A percentile compares a stretch with the other conserved stretches of the same genome.
These are phyloP conservation scores for Clamator glandarius DNA, from an alignment of 2,797 vertebrate species.

Conservation along the genomic window DNA sequence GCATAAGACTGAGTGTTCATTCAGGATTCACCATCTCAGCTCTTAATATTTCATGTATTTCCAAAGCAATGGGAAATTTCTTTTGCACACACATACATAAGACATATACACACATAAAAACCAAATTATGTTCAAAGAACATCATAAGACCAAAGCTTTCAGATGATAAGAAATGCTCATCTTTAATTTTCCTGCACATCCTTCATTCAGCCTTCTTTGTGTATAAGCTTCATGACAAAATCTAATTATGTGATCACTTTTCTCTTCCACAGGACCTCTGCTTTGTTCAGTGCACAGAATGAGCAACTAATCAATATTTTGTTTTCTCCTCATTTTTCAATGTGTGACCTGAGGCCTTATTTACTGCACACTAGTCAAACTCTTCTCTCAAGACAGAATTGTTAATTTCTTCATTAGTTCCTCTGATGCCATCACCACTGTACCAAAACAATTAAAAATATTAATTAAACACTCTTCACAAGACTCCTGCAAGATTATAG, in stretches of 20 bases:
- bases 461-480: slow-evolving; percentile 48
- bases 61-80: background rate
- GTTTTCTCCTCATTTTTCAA: slow-evolving; percentile 40
- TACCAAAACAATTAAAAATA: slow-evolving; percentile 59
- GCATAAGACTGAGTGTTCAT: background rate
- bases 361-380: slow-evolving; percentile 46
- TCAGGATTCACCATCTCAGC: background rate
- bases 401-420: slow-evolving; percentile 47
- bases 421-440: background rate
- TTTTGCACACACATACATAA: background rate
- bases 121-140: background rate
- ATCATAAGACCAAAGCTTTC: background rate
- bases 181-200: background rate
- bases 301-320: slow-evolving; percentile 43
- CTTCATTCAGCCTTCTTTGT: background rate
- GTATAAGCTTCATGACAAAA: background rate
- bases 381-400: slow-evolving; percentile 36
- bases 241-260: slow-evolving; percentile 29
- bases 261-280: slow-evolving; percentile 12
- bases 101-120: background rate
- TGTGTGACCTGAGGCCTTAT: slow-evolving; percentile 33
- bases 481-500: background rate
- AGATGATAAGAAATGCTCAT: background rate
- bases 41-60: background rate
- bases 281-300: background rate